phyloP scores from a whole-genome alignment of 1,140 invertebrate species.

The Drosophila persimilis region DNA sequence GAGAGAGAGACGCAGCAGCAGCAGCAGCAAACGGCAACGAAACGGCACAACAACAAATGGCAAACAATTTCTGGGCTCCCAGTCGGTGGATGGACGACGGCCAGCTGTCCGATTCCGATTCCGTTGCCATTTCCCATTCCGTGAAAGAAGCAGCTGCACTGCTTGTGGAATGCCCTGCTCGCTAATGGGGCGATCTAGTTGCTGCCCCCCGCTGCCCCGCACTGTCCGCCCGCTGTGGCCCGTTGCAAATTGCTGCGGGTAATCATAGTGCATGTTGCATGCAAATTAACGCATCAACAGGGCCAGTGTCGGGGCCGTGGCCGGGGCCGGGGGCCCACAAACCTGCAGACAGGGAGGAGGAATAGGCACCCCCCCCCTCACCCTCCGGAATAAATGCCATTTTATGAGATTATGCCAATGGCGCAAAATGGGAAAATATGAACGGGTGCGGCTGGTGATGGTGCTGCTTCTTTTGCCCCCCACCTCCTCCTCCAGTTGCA shows the following conservation, averaged over 20 bases:
- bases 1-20: background rate
- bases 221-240: slow-evolving; percentile 33
- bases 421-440: slow-evolving; percentile 56
- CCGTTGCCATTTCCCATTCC: slow-evolving; percentile 11
- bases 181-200: slow-evolving; percentile 62
- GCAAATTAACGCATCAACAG: slow-evolving; percentile 80
- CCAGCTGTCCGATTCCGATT: slow-evolving; percentile 51
- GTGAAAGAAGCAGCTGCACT: slow-evolving; percentile 24
- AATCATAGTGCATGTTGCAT: slow-evolving; percentile 81
- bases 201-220: slow-evolving; percentile 27
- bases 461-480: background rate
- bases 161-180: slow-evolving; percentile 9
- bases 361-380: slow-evolving; percentile 22
- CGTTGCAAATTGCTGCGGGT: slow-evolving; percentile 75
- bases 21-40: slow-evolving; percentile 18
- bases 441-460: slow-evolving; percentile 6
- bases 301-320: slow-evolving; percentile 6
- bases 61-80: slow-evolving; percentile 61
- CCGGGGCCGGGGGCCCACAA: slow-evolving; percentile 19
- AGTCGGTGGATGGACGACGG: slow-evolving; percentile 47
- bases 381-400: slow-evolving; percentile 64
- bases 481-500: slow-evolving; percentile 5
- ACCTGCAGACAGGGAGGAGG: slow-evolving; percentile 4
- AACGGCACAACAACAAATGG: slow-evolving; percentile 33
- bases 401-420: slow-evolving; percentile 75